These are phyloP conservation scores for Chiloscyllium plagiosum DNA, from an alignment of 2,113 vertebrate species.

Conservation along the genomic window DNA sequence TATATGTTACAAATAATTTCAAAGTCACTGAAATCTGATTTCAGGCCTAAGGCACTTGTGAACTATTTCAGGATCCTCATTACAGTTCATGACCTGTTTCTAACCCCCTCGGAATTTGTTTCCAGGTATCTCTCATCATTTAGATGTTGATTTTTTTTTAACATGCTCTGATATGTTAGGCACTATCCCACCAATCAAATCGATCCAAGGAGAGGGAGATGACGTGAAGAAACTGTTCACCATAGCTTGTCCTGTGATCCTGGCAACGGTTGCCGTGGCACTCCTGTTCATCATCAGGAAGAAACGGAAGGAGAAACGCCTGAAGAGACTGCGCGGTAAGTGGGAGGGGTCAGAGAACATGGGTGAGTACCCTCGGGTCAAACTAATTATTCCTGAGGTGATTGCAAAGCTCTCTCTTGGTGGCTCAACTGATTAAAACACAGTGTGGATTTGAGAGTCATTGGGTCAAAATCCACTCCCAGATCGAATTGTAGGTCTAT, in stretches of 20 bases:
- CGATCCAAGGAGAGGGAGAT: conserved; percentile 81
- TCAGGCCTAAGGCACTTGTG: conserved; percentile 12
- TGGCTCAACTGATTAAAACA: neutral
- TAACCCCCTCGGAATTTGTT: neutral
- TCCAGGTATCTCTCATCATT: neutral
- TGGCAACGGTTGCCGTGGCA: conserved; percentile 82
- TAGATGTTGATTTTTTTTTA: neutral
- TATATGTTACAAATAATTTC: neutral
- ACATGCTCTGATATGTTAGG: conserved; percentile 52
- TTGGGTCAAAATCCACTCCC: no score
- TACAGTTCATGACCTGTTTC: neutral
- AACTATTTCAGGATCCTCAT: neutral
- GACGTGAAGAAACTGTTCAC: conserved; percentile 96
- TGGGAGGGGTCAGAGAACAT: neutral
- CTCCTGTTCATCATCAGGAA: conserved; percentile 90
- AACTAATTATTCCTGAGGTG: neutral
- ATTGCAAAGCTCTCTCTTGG: neutral
- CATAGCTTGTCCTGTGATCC: conserved; percentile 87
- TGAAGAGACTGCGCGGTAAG: conserved; percentile 90
- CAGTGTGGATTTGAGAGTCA: neutral
- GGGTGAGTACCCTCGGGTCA: neutral
- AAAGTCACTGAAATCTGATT: neutral
- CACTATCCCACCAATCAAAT: conserved; percentile 94
- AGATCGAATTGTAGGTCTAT: no score
- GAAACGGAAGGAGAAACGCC: conserved; percentile 92